A percentile compares a stretch with the other conserved stretches of the same genome.
phyloP scores from a whole-genome alignment of 2,888 invertebrate genomes.

The Eupithecia tripunctaria region DNA sequence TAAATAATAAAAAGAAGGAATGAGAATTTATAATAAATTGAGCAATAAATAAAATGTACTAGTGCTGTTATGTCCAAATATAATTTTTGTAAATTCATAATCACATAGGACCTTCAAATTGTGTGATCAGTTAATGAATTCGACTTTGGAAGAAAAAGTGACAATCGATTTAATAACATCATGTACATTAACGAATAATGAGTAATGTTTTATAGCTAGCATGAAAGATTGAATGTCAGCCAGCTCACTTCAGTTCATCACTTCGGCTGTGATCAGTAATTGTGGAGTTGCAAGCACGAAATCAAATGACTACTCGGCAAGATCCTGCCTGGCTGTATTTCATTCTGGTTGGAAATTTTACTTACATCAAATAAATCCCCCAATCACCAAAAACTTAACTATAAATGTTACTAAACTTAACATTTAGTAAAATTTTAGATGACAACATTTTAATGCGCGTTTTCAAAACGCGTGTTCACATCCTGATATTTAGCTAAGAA shows the following conservation, averaged over 20 bases:
- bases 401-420: not conserved
- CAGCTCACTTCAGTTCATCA: conserved; percentile 17
- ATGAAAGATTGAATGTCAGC: too few relatives aligned
- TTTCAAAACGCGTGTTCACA: not conserved
- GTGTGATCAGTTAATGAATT: not conserved
- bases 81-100: conserved; percentile 8
- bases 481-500: too few relatives aligned
- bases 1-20: conserved; percentile 6
- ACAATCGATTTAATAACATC: not conserved
- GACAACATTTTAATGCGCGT: not conserved
- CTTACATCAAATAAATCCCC: not conserved
- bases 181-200: not conserved
- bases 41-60: conserved; percentile 7
- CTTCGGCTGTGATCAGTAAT: conserved; percentile 13
- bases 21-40: conserved; percentile 11
- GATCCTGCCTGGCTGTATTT: not conserved
- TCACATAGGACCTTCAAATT: not conserved
- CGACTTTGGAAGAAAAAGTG: not conserved
- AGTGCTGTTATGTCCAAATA: not conserved
- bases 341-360: not conserved
- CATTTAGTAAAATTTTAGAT: not conserved
- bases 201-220: not conserved
- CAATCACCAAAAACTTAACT: not conserved
- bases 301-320: conserved; percentile 15
- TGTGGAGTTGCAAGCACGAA: conserved; percentile 22